Percentiles rank a stretch among this genome's conserved stretches.
phyloP scores from a whole-genome alignment of 2,888 invertebrate genomes.

The Bunonema sp. region DNA sequence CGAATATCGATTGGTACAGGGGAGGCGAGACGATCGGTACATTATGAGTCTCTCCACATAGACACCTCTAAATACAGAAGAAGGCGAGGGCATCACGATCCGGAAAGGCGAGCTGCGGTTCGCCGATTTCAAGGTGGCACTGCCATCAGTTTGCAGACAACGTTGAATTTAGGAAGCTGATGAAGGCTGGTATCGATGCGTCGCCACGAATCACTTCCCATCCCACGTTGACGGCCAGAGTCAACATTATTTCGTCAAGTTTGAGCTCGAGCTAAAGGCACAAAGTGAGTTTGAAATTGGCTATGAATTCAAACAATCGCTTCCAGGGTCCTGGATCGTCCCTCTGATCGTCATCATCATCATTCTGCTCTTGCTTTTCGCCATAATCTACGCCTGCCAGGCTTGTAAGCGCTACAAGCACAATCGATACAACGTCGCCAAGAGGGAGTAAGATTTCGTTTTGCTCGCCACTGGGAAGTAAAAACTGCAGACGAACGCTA shows the following conservation, averaged over 20 bases:
- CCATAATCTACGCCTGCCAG: constrained; percentile 27
- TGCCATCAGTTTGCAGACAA: constrained; percentile 18
- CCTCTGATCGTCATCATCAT: constrained; percentile 31
- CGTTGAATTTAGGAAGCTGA: neutral
- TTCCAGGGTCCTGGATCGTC: constrained; percentile 15
- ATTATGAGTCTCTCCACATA: neutral
- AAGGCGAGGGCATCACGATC: constrained; percentile 6
- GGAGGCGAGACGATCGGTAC: constrained; percentile 17
- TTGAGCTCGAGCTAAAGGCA: constrained; percentile 11
- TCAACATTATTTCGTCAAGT: constrained; percentile 10
- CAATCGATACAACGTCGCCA: constrained; percentile 30
- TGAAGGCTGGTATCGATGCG: constrained; percentile 11
- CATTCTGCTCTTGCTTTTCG: constrained; percentile 27
- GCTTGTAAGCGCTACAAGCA: constrained; percentile 18
- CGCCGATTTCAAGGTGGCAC: constrained; percentile 9
- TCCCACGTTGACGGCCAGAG: constrained; percentile 11
- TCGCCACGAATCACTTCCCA: constrained; percentile 22
- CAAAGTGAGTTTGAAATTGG: constrained; percentile 6
- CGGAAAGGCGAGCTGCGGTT: constrained; percentile 7
- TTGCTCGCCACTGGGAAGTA: neutral
- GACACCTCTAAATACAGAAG: constrained; percentile 5
- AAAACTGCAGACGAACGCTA: no score
- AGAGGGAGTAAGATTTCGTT: constrained; percentile 16
- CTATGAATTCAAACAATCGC: neutral
- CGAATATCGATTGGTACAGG: constrained; percentile 25